These are phyloP conservation scores for Phataginus tetradactyla DNA, from an alignment of 2,797 vertebrate species.

Conservation along the genomic window DNA sequence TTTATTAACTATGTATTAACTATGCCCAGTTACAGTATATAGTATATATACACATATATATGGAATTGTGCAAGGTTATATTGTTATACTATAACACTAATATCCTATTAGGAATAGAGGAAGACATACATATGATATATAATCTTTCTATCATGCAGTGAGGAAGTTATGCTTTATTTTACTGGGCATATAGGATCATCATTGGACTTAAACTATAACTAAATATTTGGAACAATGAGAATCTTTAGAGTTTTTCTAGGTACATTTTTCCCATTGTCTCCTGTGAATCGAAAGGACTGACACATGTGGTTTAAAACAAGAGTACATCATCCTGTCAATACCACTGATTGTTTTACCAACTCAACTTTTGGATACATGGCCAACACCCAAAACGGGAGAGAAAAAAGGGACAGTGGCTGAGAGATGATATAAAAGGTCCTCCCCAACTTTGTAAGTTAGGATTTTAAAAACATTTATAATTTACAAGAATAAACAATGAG, in stretches of 20 bases:
- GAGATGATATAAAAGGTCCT: neutral
- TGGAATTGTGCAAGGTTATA: neutral
- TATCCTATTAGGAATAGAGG: neutral
- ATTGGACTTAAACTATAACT: neutral
- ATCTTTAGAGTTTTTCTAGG: neutral
- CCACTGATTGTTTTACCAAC: conserved; percentile 1
- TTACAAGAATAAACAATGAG: conserved; percentile 70
- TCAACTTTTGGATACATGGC: neutral
- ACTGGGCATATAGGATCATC: neutral
- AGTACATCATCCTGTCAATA: conserved; percentile 12
- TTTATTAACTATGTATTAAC: neutral
- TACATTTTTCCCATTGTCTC: conserved; percentile 29
- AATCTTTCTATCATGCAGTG: neutral
- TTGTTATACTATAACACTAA: neutral
- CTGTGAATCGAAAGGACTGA: neutral
- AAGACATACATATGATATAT: neutral
- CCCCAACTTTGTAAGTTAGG: conserved; percentile 21
- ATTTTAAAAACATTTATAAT: conserved; percentile 61
- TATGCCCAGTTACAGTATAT: neutral
- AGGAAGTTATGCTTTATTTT: conserved; percentile 3
- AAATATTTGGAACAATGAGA: neutral
- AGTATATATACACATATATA: neutral
- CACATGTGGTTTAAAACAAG: neutral
- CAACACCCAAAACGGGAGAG: neutral
- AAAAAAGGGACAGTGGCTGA: conserved; percentile 1